phyloP scores from a whole-genome alignment of 2,797 vertebrate genomes.

The Limosa lapponica region DNA sequence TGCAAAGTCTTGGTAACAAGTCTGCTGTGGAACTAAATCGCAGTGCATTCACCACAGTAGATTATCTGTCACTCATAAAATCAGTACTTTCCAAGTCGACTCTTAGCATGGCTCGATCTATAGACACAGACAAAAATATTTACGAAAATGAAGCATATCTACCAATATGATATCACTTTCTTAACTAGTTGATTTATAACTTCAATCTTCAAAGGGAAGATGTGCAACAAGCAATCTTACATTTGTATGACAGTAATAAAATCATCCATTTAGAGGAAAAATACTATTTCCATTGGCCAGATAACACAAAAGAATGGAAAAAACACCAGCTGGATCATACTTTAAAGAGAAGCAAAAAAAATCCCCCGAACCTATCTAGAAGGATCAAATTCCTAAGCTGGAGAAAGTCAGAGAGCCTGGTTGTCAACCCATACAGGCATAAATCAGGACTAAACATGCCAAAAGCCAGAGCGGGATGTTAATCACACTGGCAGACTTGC shows the following conservation, averaged over 20 bases:
- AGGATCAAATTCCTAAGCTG: neutral
- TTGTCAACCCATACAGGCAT: neutral
- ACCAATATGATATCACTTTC: neutral
- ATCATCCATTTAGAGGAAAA: neutral
- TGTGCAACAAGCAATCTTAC: neutral
- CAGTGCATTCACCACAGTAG: constrained; percentile 2
- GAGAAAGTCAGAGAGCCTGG: neutral
- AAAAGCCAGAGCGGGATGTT: neutral
- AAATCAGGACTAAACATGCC: neutral
- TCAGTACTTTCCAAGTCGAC: neutral
- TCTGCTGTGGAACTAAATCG: neutral
- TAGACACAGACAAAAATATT: constrained; percentile 29
- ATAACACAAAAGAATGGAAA: neutral
- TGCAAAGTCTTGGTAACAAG: constrained; percentile 44
- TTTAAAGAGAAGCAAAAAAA: neutral
- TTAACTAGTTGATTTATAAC: constrained; percentile 11
- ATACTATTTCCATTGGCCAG: neutral
- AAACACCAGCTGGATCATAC: neutral
- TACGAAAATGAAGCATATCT: neutral
- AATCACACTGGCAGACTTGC: neutral
- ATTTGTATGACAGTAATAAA: neutral
- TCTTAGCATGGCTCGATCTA: neutral
- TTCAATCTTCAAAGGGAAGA: neutral
- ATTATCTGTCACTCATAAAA: constrained; percentile 40
- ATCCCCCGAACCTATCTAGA: neutral